Conservation (phyloP, 2,888 invertebrate species). For the Therioaphis trifolii region DNA sequence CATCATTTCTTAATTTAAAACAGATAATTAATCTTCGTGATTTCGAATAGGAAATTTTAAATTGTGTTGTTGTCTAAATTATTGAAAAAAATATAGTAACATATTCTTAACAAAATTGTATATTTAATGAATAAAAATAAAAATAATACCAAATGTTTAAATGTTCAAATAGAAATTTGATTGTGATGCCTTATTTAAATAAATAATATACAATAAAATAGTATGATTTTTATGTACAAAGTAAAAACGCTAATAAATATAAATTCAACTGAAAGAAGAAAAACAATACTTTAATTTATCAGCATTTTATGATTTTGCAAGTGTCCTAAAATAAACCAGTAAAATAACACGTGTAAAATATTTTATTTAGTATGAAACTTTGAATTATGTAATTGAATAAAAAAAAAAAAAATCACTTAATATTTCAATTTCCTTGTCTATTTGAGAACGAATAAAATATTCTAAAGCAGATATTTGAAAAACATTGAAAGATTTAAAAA, state of each 20-base stretch:
- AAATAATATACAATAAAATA: neutral
- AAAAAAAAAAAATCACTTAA: neutral
- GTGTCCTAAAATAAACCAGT: neutral
- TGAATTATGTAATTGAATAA: slow-evolving; percentile 8
- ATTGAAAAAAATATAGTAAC: no score
- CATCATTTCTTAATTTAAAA: no score
- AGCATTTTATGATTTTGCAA: neutral
- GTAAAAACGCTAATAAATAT: neutral
- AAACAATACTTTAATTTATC: neutral
- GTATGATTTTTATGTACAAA: neutral
- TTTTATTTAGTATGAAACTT: slow-evolving; percentile 7
- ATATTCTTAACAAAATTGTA: no score
- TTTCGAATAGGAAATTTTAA: no score
- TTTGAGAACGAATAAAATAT: neutral
- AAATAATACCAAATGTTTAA: no score
- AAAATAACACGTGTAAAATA: neutral
- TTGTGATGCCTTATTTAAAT: neutral
- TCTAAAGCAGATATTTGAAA: neutral
- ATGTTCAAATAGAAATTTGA: neutral
- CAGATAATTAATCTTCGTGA: no score
- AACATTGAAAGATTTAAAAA: slow-evolving; percentile 29
- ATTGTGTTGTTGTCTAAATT: no score
- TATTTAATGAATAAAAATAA: no score
- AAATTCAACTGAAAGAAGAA: neutral
- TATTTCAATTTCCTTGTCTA: neutral